phyloP scores from a whole-genome alignment of 1,140 invertebrate genomes.

The Acromyrmex heyeri region DNA sequence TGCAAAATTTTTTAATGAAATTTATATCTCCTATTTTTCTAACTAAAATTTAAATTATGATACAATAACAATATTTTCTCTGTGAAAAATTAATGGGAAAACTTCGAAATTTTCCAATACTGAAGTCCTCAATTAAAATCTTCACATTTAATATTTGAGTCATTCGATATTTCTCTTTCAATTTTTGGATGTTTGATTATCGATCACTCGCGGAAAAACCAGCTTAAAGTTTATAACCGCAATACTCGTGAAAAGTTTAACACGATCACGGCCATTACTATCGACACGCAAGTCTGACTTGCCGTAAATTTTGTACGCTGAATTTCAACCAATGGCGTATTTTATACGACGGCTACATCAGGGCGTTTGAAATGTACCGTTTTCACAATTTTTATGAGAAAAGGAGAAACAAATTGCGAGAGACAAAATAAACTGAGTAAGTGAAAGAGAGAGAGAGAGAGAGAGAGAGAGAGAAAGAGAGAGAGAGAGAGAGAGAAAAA shows the following conservation, averaged over 20 bases:
- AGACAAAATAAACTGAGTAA: neutral
- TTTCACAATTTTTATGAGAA: neutral
- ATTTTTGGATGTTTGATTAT: neutral
- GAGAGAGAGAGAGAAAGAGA: neutral
- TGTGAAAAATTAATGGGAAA: neutral
- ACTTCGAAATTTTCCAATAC: neutral
- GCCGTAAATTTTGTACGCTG: slow-evolving; percentile 10
- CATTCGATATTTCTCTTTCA: neutral
- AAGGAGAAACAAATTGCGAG: too few relatives aligned
- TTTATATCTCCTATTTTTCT: neutral
- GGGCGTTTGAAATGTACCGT: neutral
- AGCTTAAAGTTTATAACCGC: neutral
- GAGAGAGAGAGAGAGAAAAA: too few relatives aligned
- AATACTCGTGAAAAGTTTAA: slow-evolving; percentile 47
- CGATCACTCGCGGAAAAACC: neutral
- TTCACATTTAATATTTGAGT: neutral
- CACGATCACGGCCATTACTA: neutral
- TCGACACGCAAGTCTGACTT: slow-evolving; percentile 6
- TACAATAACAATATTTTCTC: neutral
- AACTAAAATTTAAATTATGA: neutral
- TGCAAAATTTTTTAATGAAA: neutral
- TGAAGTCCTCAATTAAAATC: neutral
- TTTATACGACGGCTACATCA: slow-evolving; percentile 5
- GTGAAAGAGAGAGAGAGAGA: too few relatives aligned
- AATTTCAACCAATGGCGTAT: slow-evolving; percentile 19